Evolutionary conservation across 1,140 invertebrate species (phyloP), one percentile per base, ranked within the genome.

Genomic region (Magallana angulata): DNA sequence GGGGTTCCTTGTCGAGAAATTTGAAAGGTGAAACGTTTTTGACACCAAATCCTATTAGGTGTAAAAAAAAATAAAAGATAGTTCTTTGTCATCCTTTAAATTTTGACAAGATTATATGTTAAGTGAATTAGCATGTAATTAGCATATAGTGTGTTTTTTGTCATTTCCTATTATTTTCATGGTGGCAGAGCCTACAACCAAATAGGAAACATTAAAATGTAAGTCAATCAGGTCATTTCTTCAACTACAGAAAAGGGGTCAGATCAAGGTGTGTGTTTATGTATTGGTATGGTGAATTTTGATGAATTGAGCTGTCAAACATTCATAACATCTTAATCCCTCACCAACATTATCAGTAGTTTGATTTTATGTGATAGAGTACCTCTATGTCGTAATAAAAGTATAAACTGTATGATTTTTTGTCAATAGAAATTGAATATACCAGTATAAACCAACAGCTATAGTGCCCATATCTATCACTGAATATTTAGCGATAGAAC

Each of bases 301-400:
- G 68, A 76, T 76, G 24, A 36, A 76, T 71, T 76, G 24, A 12
- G 68, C 68, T 76, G 68, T 76, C 68, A 76, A 76, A 76, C 8
- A 76, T 18, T 30, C 68, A 76, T 76, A 18, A 76, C 24, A 76
- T 76, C 36, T 76, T 11, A 76, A 76, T 76, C 68, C 24, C 68
- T 76, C 68, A 9, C 9, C 68, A 76, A 18, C 24, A 30, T 11
- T 76, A 30, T 4, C 12, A 30, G 18, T 76, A 30, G 68, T 76
- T 76, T 76, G 24, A 12, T 76, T 76, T 6, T 12, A 9, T 48
- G 2, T 48, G 36, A 48, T 48, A 48, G 36, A 4, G 36, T 48
- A 48, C 24, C 2, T 2, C 0, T 48, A 48, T 48, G 36, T 48
- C 36, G 5, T 48, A 48, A 48, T 48, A 48, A 48, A 48, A 48